Base-by-base conservation (phyloP, 37 sponge, comb jelly and placozoan species). In the Spongia lamella region DNA sequence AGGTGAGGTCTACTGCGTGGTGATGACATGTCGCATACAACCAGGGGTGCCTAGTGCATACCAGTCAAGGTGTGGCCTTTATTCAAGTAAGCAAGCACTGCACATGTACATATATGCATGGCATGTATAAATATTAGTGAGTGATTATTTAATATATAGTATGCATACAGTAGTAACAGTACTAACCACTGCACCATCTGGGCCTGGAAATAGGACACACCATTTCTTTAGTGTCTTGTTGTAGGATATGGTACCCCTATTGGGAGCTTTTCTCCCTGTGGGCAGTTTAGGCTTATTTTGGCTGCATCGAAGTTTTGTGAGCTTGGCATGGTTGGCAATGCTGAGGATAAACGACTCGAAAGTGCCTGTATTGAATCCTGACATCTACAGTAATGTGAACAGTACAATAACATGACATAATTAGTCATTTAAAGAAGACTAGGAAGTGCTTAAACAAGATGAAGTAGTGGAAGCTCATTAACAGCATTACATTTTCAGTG, bases 331-430 rank as follows among this genome's bases (percentile, higher is more conserved):
- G 26, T 43, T 81, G 24, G 37, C 33, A 29, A 92, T 56, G 68
- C 92, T 73, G 37, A 73, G 64, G 1, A 92, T 30, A 38, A 84
- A 62, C 0, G 92, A 92, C 65, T 92, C 85, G 88, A 88, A 92
- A 0, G 92, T 92, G 13, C 88, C 92, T 32, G 68, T 84, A 66
- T 92, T 68, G 79, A 92, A 68, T 2, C 59, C 63, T 32, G 30
- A 7, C 1, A 26, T 30, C 65, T 67, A 33, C 3, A 61, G 14
- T 25, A 58, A n/a, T n/a, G n/a, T n/a, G n/a, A 4, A 25, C 21
- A 25, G 57, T n/a, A n/a, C n/a, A n/a, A n/a, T n/a, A n/a, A n/a
- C n/a, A n/a, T n/a, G n/a, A n/a, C n/a, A n/a, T n/a, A n/a, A n/a
- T n/a, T n/a, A n/a, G n/a, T n/a, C n/a, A n/a, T n/a, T n/a, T n/a